A percentile compares a stretch with the other conserved stretches of the same genome.
Evolutionary conservation across 2,113 vertebrate species (phyloP).

Genomic region (Nycticryphes semicollaris): DNA sequence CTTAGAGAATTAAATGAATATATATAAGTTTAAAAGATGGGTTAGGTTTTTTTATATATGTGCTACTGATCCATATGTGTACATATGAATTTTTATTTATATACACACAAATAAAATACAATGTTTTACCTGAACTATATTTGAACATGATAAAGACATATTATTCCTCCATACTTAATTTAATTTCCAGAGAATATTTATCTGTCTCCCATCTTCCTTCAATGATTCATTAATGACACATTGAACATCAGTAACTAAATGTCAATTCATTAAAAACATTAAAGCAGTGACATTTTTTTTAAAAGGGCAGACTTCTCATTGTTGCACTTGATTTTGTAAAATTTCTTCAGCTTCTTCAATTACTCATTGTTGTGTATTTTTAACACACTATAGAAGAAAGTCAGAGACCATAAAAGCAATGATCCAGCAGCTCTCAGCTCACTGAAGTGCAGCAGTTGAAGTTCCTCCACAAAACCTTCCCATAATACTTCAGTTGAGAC

Average conservation of each 20-base stretch:
- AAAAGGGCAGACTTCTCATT: background rate
- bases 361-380: background rate
- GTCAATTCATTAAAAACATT: background rate
- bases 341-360: background rate
- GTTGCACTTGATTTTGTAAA: background rate
- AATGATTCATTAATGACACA: background rate
- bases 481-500: background rate
- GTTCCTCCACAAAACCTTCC: background rate
- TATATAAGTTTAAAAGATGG: background rate
- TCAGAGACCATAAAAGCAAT: background rate
- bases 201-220: background rate
- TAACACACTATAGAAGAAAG: background rate
- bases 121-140: background rate
- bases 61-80: rapidly evolving
- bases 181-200: background rate
- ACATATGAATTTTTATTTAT: background rate
- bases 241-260: background rate
- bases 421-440: background rate
- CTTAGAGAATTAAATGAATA: background rate
- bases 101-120: background rate
- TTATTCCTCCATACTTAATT: background rate
- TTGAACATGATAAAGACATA: background rate
- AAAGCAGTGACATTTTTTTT: background rate
- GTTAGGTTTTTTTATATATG: background rate
- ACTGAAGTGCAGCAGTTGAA: background rate